Evolutionary conservation across 2,888 invertebrate species (phyloP), one percentile per base, ranked within the genome.

Genomic region (Trissolcus brochymenae): DNA sequence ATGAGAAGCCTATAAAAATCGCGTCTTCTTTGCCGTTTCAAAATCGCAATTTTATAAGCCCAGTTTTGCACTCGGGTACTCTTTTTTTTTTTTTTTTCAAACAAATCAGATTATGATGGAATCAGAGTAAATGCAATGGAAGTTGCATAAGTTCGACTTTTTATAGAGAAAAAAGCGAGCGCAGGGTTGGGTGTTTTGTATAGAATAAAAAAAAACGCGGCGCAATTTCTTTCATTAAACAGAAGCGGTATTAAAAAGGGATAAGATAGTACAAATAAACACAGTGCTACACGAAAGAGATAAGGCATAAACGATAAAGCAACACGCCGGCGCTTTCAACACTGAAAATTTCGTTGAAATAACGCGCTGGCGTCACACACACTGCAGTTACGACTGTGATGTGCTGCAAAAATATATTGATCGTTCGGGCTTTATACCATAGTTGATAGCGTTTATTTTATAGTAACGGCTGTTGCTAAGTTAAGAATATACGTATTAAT

Each of bases 291-390:
- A 35, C 11, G 35, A 35, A 35, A 35, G 35, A 35, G 35, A 35
- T 35, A 35, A 35, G 35, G 35, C 35, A 35, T 35, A 53, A 43
- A 61, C 60, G 66, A 66, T 55, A 55, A 66, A 61, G 46, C 68
- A 49, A 56, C 72, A 46, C 29, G 46, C 56, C 64, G 67, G 57
- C 67, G 54, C 62, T 57, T 46, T 35, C 35, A 35, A 35, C 50
- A 54, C 35, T 56, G 55, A 68, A 72, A 68, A 77, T 73, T 68
- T 68, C 60, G 68, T 73, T 67, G 54, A 50, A 62, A 77, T 60
- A 71, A 62, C 35, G 59, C 62, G 54, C 49, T 62, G 67, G 67
- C 68, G 66, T 67, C 35, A 35, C 35, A 35, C 59, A 51, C 54
- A 49, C 53, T 66, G 61, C 61, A 71, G 64, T 59, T 60, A 46